Conservation (phyloP, 1,140 invertebrate species). For the Lepeophtheirus salmonis region DNA sequence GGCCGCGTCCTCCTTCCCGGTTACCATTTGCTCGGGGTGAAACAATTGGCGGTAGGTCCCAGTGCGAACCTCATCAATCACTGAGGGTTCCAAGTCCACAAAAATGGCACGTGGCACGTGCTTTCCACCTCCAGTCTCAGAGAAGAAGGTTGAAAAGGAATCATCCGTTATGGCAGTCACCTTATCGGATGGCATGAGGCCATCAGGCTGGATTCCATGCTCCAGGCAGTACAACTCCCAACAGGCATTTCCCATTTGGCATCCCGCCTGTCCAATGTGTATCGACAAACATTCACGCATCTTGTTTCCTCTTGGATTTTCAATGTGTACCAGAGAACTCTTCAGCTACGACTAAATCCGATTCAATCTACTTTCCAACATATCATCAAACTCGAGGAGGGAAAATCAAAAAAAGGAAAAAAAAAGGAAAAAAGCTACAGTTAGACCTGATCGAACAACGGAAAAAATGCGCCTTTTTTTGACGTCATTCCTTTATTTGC, state of each 20-base stretch:
- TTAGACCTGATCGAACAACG: too few species aligned
- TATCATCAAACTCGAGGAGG: neutral
- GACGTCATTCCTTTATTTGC: neutral
- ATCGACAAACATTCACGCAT: constrained; percentile 56
- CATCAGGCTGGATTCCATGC: constrained; percentile 74
- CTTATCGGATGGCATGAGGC: constrained; percentile 46
- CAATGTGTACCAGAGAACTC: neutral
- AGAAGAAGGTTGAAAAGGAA: constrained; percentile 70
- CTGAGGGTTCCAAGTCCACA: constrained; percentile 68
- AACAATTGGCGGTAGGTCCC: constrained; percentile 38
- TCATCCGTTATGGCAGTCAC: constrained; percentile 45
- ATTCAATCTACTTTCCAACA: neutral
- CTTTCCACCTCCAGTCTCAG: constrained; percentile 42
- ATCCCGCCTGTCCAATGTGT: constrained; percentile 69
- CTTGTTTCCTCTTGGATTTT: neutral
- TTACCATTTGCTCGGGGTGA: constrained; percentile 40
- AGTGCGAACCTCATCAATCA: constrained; percentile 26
- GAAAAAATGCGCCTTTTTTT: neutral
- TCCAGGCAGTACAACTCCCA: constrained; percentile 66
- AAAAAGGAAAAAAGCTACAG: too few species aligned
- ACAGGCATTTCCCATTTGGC: constrained; percentile 65
- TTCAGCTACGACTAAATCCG: neutral
- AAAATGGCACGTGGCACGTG: constrained; percentile 53
- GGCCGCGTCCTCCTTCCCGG: constrained; percentile 57
- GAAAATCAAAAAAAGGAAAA: too few species aligned